These are phyloP conservation scores for Varanus salvator DNA, from an alignment of 2,113 vertebrate species.

Conservation along the genomic window DNA sequence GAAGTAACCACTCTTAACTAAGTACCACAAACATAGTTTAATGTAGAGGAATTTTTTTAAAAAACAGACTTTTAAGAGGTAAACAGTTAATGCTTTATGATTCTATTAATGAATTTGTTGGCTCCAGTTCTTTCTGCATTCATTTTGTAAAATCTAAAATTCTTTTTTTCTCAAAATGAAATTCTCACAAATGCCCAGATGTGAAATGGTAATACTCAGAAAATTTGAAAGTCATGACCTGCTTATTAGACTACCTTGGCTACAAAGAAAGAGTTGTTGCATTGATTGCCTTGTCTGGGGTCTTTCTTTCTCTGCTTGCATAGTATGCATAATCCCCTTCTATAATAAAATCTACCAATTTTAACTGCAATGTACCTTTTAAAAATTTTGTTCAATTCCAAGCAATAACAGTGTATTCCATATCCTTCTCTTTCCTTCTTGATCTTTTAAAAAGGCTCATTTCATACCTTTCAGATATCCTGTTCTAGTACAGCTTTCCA, in stretches of 20 bases:
- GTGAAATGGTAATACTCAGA: accelerated
- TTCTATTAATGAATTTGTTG: too few relatives aligned
- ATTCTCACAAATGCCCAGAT: neutral
- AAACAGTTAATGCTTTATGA: too few relatives aligned
- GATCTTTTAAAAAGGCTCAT: neutral
- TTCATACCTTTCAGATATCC: neutral
- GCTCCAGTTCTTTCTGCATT: too few relatives aligned
- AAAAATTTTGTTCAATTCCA: accelerated
- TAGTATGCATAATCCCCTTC: neutral
- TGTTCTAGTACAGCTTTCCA: neutral
- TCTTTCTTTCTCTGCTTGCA: neutral
- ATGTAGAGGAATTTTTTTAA: too few relatives aligned
- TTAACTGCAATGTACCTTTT: accelerated
- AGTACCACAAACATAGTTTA: too few relatives aligned
- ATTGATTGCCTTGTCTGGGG: neutral
- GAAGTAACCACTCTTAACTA: too few relatives aligned
- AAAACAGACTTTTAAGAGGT: too few relatives aligned
- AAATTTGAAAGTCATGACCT: neutral
- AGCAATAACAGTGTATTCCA: neutral
- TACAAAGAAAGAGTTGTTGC: neutral
- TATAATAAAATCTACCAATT: neutral
- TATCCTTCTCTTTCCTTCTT: neutral
- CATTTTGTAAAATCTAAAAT: too few relatives aligned
- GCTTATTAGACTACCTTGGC: accelerated
- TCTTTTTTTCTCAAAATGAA: neutral